Evolutionary conservation across 2,797 vertebrate species (phyloP).

Genomic region (Darevskia mixta): DNA sequence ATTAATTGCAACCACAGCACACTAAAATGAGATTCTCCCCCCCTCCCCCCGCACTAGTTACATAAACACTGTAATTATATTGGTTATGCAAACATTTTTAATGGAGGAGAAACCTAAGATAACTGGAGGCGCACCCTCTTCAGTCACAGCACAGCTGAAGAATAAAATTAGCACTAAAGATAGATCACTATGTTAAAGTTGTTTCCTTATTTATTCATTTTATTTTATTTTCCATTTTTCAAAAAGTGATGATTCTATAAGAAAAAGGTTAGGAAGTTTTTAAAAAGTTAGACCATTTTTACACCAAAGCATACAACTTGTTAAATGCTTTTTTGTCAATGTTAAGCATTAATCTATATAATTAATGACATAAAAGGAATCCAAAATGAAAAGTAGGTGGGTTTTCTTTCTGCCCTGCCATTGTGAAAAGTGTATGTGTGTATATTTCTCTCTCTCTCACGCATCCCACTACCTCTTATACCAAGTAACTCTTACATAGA

Average conservation of each 20-base stretch:
- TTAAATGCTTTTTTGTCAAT: slow-evolving; percentile 26
- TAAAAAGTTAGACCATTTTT: slow-evolving; percentile 33
- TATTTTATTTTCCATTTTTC: background rate
- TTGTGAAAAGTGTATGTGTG: background rate
- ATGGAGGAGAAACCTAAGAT: slow-evolving; percentile 44
- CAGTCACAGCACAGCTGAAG: slow-evolving; percentile 39
- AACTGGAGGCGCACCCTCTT: slow-evolving; percentile 38
- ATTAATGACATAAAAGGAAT: slow-evolving; percentile 25
- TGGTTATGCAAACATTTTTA: slow-evolving; percentile 64
- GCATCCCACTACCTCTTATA: background rate
- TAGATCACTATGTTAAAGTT: background rate
- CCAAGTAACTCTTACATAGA: background rate
- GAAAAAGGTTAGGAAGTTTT: slow-evolving; percentile 1
- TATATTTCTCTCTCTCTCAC: no score
- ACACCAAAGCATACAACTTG: background rate
- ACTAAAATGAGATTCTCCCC: slow-evolving; percentile 31
- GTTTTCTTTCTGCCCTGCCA: slow-evolving; percentile 32
- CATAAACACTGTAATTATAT: slow-evolving; percentile 57
- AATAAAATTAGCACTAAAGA: slow-evolving; percentile 53
- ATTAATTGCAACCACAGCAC: slow-evolving; percentile 51
- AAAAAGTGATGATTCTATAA: background rate
- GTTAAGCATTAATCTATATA: slow-evolving; percentile 11
- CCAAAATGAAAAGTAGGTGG: background rate
- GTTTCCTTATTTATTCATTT: fast-evolving
- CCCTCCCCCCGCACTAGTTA: slow-evolving; percentile 17